Conservation (phyloP, 2,797 vertebrate genomes). For the Craterocephalus amniculus region DNA sequence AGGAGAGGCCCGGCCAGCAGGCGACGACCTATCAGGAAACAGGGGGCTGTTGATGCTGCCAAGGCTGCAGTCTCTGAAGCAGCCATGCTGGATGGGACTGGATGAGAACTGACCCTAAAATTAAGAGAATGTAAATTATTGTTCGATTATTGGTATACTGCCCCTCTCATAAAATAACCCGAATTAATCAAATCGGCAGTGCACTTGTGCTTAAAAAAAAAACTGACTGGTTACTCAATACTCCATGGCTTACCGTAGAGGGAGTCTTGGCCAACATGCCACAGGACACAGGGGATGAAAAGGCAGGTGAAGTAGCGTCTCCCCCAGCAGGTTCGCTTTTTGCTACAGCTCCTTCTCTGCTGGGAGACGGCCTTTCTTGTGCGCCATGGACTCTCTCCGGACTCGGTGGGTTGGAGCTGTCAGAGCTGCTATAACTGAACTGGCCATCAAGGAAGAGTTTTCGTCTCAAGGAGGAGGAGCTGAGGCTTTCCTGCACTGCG, state of each 20-base stretch:
- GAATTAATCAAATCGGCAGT: background rate
- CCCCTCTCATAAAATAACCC: background rate
- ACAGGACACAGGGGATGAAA: conserved; percentile 87
- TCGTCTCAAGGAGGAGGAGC: conserved; percentile 93
- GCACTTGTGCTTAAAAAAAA: background rate
- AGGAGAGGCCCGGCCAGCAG: conserved; percentile 82
- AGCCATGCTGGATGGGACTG: conserved; percentile 91
- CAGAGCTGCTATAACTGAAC: conserved; percentile 84
- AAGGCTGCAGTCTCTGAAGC: conserved; percentile 88
- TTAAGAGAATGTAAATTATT: conserved; percentile 2
- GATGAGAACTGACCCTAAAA: conserved; percentile 94
- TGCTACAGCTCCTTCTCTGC: conserved; percentile 15
- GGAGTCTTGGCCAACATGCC: conserved; percentile 82
- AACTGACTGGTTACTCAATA: background rate
- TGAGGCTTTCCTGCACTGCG: conserved; percentile 94
- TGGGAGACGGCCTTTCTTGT: conserved; percentile 42
- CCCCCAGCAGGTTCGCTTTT: conserved; percentile 59
- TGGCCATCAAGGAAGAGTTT: conserved; percentile 96
- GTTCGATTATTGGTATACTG: background rate
- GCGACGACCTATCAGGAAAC: conserved; percentile 83
- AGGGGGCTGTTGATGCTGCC: conserved; percentile 89
- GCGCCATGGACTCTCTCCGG: conserved; percentile 75
- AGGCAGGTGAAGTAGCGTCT: conserved; percentile 63
- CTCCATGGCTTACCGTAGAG: conserved; percentile 83
- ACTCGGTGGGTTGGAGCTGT: conserved; percentile 86